Base-by-base conservation (phyloP, 2,113 vertebrate genomes). In the Pampusana beccarii region DNA sequence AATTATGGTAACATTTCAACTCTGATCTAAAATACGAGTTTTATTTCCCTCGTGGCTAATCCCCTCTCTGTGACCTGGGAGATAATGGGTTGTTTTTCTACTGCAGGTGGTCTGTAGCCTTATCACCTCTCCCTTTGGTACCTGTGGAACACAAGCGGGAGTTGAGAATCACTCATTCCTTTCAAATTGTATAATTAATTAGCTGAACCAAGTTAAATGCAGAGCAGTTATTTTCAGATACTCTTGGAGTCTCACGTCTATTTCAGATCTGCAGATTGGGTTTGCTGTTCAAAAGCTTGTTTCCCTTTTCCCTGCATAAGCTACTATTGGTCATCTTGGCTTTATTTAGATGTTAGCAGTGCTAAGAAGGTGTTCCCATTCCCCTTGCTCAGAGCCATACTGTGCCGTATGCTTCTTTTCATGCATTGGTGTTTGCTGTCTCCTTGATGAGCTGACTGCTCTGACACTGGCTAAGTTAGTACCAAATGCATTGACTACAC, bases 121-220 rank as follows among this genome's bases (percentile, higher is more conserved):
- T 79, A 87, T 61, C 73, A 81, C 25, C 24, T 87, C 48, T 95
- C 34, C 42, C 40, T 94, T 90, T 82, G 53, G 61, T 94, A 72
- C 74, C 48, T 61, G 44, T 71, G 38, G 53, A 94, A 53, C 80
- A 44, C 48, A 44, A 86, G 53, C 10, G 67, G 44, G 38, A 93
- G 53, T 16, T 82, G 31, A 67, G 18, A 93, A 71, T 85, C 57
- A 40, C 31, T 96, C 44, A 13, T 82, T 90, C 50, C 81, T 92
- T 92, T 95, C n/a, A 82, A 70, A 86, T 46, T 36, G 14, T 75
- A 8, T 80, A 86, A 82, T 95, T 93, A 25, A 83, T 73, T 93
- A 88, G 71, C 94, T 92, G 79, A 93, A 50, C 2, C 2, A 66
- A 88, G 56, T 77, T 50, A 72, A 86, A 86, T 54, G 16, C 70